Evolutionary conservation across 2,888 invertebrate genomes (phyloP), one percentile per base, ranked within the genome.

Genomic region (Xanthorhoe designata): DNA sequence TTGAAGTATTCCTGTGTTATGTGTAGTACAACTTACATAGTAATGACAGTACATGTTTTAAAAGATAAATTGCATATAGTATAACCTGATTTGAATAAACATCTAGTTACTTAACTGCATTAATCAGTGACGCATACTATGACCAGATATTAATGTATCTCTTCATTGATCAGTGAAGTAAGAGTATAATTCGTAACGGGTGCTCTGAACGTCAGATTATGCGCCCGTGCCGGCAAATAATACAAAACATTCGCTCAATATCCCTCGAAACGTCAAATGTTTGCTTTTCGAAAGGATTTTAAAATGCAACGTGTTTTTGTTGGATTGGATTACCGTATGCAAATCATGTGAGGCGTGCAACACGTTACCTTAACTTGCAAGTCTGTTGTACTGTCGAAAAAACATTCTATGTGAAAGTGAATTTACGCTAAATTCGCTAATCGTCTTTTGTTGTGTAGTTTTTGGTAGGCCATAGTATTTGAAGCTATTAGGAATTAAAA

Each of bases 251-350:
- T 85, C 88, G 85, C 85, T 89, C 88, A 87, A 89, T 92, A 88
- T 89, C 89, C 88, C 82, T 85, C 82, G 85, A 87, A 90, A 91
- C 87, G 90, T 91, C 90, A 90, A 91, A 92, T 89, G 91, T 91
- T 91, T 87, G 86, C 88, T 87, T 90, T 88, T 81, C 85, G 82
- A 83, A 88, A 83, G 88, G 87, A 91, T 92, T 91, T 93, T 92
- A 92, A 93, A 92, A 92, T 93, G 89, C 91, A 93, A 87, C 87
- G 78, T 84, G 81, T 92, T 92, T 92, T 92, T 93, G 87, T 86
- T 76, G 75, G 80, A 83, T 76, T 75, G 86, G 87, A 90, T 89
- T 87, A 86, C 80, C 78, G 83, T 90, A 92, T 92, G 92, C 90
- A 90, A 92, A 92, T 79, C 58, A 69, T 64, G 76, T 76, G 78